Conservation (phyloP, 1,140 invertebrate genomes). For the Drosophila teissieri region DNA sequence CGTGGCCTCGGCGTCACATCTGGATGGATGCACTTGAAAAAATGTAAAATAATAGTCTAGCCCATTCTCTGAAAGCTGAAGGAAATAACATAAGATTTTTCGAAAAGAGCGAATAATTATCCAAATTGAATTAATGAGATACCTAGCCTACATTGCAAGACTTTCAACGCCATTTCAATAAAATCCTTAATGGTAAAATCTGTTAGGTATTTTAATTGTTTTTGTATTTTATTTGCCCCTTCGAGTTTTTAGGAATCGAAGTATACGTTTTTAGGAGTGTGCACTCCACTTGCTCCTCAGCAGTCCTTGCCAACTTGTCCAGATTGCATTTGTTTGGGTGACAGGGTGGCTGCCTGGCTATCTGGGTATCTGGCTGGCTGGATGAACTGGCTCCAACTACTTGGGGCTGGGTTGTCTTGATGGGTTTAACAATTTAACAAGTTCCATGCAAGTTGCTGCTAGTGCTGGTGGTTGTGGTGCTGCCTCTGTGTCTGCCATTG, state of each 20-base stretch:
- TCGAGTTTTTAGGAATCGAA: background rate
- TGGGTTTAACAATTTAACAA: slow-evolving; percentile 57
- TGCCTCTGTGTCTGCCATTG: slow-evolving; percentile 68
- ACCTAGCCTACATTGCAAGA: too few species aligned
- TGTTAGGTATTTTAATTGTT: too few species aligned
- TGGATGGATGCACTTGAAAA: slow-evolving; percentile 16
- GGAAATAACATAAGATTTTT: too few species aligned
- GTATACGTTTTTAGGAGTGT: slow-evolving; percentile 14
- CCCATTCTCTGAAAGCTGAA: too few species aligned
- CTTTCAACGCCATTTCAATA: too few species aligned
- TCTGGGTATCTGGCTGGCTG: slow-evolving; percentile 15
- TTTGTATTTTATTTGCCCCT: too few species aligned
- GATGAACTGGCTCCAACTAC: slow-evolving; percentile 26
- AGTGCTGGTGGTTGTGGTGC: slow-evolving; percentile 12
- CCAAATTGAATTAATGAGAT: too few species aligned
- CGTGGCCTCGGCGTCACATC: slow-evolving; percentile 15
- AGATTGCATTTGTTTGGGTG: slow-evolving; percentile 50
- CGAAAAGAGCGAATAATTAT: too few species aligned
- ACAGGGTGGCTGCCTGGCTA: slow-evolving; percentile 48
- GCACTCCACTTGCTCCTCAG: slow-evolving; percentile 19
- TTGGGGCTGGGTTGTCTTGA: slow-evolving; percentile 45
- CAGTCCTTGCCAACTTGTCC: slow-evolving; percentile 45
- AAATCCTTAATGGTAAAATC: too few species aligned
- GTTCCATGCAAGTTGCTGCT: slow-evolving; percentile 47
- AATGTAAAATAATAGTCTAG: background rate